These are phyloP conservation scores for Frieseomelitta varia DNA, from an alignment of 1,140 invertebrate species.

Conservation along the genomic window DNA sequence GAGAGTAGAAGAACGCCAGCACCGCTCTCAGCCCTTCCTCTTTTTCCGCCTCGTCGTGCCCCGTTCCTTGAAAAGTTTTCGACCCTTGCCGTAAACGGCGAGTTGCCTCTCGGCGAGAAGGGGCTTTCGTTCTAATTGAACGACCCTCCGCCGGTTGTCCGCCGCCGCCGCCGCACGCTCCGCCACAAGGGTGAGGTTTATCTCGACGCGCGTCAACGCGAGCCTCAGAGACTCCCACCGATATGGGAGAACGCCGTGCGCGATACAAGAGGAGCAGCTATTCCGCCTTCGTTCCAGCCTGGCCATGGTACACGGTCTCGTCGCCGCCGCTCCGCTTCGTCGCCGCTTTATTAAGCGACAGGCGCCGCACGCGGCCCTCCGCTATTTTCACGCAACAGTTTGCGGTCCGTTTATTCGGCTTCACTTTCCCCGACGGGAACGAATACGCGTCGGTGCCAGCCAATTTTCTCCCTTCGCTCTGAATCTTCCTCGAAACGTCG, in stretches of 20 bases:
- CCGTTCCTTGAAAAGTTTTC: conserved; percentile 46
- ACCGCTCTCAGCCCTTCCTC: background rate
- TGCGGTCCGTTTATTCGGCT: conserved; percentile 61
- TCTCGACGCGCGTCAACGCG: conserved; percentile 72
- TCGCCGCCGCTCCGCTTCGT: conserved; percentile 39
- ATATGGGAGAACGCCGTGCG: conserved; percentile 41
- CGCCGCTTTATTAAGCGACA: conserved; percentile 72
- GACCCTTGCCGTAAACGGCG: conserved; percentile 58
- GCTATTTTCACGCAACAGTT: conserved; percentile 79
- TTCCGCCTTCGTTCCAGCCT: conserved; percentile 48
- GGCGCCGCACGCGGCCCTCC: conserved; percentile 50
- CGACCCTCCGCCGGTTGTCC: conserved; percentile 47
- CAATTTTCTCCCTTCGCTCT: conserved; percentile 47
- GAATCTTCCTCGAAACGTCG: conserved; percentile 32
- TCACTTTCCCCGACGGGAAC: conserved; percentile 20
- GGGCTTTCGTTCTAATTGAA: conserved; percentile 70
- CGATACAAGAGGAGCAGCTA: conserved; percentile 54
- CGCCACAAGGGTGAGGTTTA: conserved; percentile 69
- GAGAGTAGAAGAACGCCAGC: background rate
- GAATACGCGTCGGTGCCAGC: conserved; percentile 7
- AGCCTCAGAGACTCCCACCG: conserved; percentile 55
- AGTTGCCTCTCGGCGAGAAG: conserved; percentile 16
- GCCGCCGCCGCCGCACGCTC: conserved; percentile 61
- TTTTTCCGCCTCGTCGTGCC: background rate
- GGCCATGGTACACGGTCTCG: background rate